Base-by-base conservation (phyloP, 2,888 invertebrate species). In the Macrophya alboannulata region DNA sequence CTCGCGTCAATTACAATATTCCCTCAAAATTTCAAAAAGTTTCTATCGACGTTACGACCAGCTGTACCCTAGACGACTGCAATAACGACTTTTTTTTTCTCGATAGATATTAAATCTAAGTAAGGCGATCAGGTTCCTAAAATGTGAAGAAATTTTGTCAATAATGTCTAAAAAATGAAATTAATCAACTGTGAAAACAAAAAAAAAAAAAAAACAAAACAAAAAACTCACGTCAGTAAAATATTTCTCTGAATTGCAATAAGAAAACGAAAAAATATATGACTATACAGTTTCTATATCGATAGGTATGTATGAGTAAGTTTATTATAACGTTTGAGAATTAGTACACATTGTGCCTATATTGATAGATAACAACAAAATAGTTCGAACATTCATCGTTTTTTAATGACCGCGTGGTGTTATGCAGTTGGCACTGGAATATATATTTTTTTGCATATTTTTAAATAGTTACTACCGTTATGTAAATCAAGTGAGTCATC, bases 401-500 rank as follows among this genome's bases (percentile, higher is more conserved):
- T 31, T 40, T 71, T 71, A 31, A 71, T 71, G 15, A 37, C 71
- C 12, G 37, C 40, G 15, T 1, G 10, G 8, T 31, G 3, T 68
- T 31, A 31, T 68, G 31, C 55, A 55, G n/a, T 55, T 55, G 8
- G 55, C 17, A n/a, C 55, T 1, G 17, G 1, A n/a, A 55, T 55
- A 55, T 10, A n/a, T n/a, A 17, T 55, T 55, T n/a, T 17, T n/a
- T 8, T 3, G 3, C n/a, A n/a, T n/a, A 55, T 55, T 55, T 55
- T n/a, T 12, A 25, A 45, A 74, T 25, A 74, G 4, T 21, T 74
- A 74, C 12, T 15, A 43, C 45, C 72, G 72, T 74, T 74, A 74
- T 74, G 72, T 74, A 74, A 74, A 74, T 74, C 21, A 21, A 45
- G 45, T 45, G 43, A 74, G 21, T 43, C 72, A 43, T 43, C n/a